Evolutionary conservation across 2,888 invertebrate genomes (phyloP).

Genomic region (Dolichomitus sp.): DNA sequence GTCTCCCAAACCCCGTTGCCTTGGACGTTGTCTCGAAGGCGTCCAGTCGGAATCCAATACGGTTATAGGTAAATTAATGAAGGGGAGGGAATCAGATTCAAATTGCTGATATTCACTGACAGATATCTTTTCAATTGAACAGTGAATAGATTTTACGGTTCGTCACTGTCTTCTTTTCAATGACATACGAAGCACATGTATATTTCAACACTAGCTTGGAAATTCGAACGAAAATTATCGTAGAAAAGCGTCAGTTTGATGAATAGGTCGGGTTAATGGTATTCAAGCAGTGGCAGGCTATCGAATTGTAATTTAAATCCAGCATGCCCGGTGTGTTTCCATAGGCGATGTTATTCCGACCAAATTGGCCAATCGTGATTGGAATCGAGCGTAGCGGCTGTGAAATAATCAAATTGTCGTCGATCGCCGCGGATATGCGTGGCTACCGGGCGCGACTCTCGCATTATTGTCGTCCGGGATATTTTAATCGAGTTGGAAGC

Average conservation of each 20-base stretch:
- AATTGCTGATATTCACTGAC: no score
- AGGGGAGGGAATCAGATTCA: neutral
- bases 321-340: neutral
- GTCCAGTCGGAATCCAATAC: constrained; percentile 80
- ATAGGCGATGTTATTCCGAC: constrained; percentile 4
- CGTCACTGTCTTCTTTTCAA: no score
- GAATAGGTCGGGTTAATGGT: neutral
- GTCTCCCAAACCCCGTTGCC: constrained; percentile 74
- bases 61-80: constrained; percentile 73
- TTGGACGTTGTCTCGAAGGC: constrained; percentile 79
- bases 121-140: no score
- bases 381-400: constrained; percentile 12
- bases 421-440: neutral
- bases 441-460: constrained; percentile 10
- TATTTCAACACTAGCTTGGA: no score
- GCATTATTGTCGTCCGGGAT: constrained; percentile 34
- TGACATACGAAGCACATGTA: no score
- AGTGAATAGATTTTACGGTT: no score
- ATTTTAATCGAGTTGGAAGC: constrained; percentile 49
- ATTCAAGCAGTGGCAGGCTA: neutral
- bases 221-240: no score
- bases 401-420: constrained; percentile 20
- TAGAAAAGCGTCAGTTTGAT: neutral
- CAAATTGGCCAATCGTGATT: constrained; percentile 23
- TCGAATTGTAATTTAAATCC: constrained; percentile 31